Percentiles rank a stretch among this genome's conserved stretches.
Conservation (phyloP, 2,113 vertebrate species). For the Diglossa brunneiventris region DNA sequence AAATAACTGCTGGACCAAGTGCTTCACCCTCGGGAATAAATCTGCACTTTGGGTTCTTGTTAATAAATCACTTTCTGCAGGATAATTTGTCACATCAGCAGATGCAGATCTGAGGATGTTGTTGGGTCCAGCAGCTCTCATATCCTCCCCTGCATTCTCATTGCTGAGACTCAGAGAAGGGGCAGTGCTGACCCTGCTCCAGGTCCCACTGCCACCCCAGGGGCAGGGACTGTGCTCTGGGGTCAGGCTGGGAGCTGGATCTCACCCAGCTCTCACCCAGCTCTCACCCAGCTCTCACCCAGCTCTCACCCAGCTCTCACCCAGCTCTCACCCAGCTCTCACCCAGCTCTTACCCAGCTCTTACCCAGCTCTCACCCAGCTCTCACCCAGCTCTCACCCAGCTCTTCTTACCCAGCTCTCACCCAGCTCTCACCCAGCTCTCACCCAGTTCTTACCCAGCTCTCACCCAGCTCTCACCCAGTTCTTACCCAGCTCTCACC, state of each 20-base stretch:
- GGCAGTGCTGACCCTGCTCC: background rate
- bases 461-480: too few relatives aligned
- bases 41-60: background rate
- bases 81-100: background rate
- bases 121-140: background rate
- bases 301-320: too few relatives aligned
- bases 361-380: too few relatives aligned
- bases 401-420: background rate
- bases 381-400: too few relatives aligned
- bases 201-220: background rate
- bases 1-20: slow-evolving; percentile 11
- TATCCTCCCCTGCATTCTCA: accelerated
- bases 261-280: too few relatives aligned
- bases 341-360: too few relatives aligned
- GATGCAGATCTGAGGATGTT: background rate
- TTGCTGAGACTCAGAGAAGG: background rate
- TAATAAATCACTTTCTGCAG: slow-evolving; percentile 5
- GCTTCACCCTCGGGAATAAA: slow-evolving; percentile 18
- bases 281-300: too few relatives aligned
- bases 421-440: too few relatives aligned
- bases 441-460: too few relatives aligned
- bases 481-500: too few relatives aligned
- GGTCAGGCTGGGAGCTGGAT: background rate
- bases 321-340: too few relatives aligned
- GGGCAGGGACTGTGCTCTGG: accelerated